These are phyloP conservation scores for Gymnobelideus leadbeateri DNA, from an alignment of 2,113 vertebrate genomes.

Conservation along the genomic window DNA sequence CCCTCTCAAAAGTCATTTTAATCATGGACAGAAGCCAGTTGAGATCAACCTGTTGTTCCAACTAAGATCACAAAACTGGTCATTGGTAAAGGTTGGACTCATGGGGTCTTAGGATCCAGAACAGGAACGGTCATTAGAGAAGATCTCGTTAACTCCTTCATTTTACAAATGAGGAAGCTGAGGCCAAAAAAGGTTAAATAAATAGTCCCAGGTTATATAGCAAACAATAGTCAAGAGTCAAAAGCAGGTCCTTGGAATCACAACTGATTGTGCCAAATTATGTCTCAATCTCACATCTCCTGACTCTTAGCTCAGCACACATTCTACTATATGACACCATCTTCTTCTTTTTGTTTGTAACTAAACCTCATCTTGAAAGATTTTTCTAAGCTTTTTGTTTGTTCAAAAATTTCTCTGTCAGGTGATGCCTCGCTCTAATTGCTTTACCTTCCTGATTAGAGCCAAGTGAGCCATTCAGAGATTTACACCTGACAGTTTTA, in stretches of 20 bases:
- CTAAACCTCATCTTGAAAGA: constrained; percentile 84
- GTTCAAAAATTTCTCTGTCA: constrained; percentile 76
- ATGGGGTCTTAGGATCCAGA: background rate
- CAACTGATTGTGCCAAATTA: background rate
- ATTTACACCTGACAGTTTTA: constrained; percentile 64
- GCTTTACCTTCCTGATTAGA: constrained; percentile 68
- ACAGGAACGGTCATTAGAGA: background rate
- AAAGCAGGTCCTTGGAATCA: background rate
- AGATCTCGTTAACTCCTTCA: background rate
- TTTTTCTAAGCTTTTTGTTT: constrained; percentile 80
- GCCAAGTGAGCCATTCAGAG: constrained; percentile 25
- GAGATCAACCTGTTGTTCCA: background rate
- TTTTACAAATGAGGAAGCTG: background rate
- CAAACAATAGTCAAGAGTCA: background rate
- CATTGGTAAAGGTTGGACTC: background rate
- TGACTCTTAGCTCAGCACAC: background rate
- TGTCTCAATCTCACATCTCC: background rate
- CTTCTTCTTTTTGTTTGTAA: constrained; percentile 84
- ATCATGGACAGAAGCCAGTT: background rate
- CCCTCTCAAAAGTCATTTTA: background rate
- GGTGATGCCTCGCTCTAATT: constrained; percentile 77
- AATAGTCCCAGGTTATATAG: background rate
- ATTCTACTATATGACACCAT: background rate
- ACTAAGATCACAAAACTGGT: background rate
- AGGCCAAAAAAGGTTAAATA: background rate